These are phyloP conservation scores for Crotalus viridis DNA, from an alignment of 2,113 vertebrate species.

Conservation along the genomic window DNA sequence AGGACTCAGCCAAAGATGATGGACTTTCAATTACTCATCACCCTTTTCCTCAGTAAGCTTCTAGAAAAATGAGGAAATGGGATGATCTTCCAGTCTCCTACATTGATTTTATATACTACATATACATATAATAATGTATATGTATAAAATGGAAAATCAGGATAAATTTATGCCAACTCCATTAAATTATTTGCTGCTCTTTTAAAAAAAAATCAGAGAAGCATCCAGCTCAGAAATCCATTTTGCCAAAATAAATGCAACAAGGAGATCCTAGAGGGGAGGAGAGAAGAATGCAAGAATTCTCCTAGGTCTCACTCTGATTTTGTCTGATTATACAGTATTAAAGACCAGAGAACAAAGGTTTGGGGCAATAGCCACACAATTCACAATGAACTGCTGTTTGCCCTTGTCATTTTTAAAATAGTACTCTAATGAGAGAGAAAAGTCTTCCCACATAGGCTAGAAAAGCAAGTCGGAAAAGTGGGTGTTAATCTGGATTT, in stretches of 20 bases:
- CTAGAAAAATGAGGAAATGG: no score
- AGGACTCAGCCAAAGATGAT: no score
- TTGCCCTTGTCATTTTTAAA: slow-evolving; percentile 50
- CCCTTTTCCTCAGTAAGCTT: no score
- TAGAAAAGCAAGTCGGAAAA: slow-evolving; percentile 20
- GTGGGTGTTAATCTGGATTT: slow-evolving; percentile 2
- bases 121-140: background rate
- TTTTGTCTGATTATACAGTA: slow-evolving; percentile 20
- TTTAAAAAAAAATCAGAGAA: background rate
- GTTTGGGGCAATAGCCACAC: slow-evolving; percentile 40
- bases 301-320: slow-evolving; percentile 25
- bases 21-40: no score
- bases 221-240: background rate
- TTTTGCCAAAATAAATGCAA: background rate
- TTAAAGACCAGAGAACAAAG: slow-evolving; percentile 27
- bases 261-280: background rate
- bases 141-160: background rate
- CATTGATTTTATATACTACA: background rate
- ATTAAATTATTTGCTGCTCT: background rate
- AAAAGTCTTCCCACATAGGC: background rate
- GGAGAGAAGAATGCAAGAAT: slow-evolving; percentile 8
- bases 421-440: slow-evolving; percentile 13
- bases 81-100: background rate
- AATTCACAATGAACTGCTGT: slow-evolving; percentile 39
- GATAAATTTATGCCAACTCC: background rate